Base-by-base conservation (phyloP, 2,797 vertebrate species). In the Mus spretus region DNA sequence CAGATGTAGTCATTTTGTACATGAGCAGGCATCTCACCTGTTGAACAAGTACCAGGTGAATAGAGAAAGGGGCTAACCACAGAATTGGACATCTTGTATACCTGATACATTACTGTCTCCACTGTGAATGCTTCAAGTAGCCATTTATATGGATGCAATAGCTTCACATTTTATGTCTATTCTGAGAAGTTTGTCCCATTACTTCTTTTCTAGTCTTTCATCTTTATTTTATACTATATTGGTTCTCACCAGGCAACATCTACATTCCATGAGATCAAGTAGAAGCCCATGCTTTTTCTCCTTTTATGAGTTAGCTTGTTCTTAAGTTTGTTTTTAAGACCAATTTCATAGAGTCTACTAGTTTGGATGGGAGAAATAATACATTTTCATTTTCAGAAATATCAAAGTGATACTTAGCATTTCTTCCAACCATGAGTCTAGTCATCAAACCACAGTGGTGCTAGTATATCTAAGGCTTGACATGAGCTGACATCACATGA, bases 371-470 rank as follows among this genome's bases (percentile, higher is more conserved):
- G 65, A 55, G 70, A 74, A 78, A 83, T 55, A 26, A 44, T 13
- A 20, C 24, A 89, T 61, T n/a, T 89, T 26, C 37, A 75, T 90
- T 89, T 94, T 93, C 24, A 55, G 34, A 86, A 81, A 87, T 13
- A 44, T 84, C 37, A 65, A 14, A 55, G 20, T 83, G 70, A 92
- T 88, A n/a, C 70, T 81, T 57, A 86, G 12, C 12, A 50, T 92
- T 87, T 92, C 57, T 93, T 78, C 90, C 8, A 70, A 47, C 84
- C 75, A 57, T 26, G 44, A 88, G 50, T 53, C 1, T 22, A 90
- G 34, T 50, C 75, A 87, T 82, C 13, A 90, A 40, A 24, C 3
- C n/a, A n/a, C 28, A 50, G 50, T 78, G 65, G 34, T 31, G 55
- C n/a, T 67, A 22, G 44, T 19, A 61, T 78, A 55, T 47, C 83